A percentile compares a stretch with the other conserved stretches of the same genome.
Evolutionary conservation across 1,140 invertebrate genomes (phyloP).

Genomic region (Dendroctonus valens): DNA sequence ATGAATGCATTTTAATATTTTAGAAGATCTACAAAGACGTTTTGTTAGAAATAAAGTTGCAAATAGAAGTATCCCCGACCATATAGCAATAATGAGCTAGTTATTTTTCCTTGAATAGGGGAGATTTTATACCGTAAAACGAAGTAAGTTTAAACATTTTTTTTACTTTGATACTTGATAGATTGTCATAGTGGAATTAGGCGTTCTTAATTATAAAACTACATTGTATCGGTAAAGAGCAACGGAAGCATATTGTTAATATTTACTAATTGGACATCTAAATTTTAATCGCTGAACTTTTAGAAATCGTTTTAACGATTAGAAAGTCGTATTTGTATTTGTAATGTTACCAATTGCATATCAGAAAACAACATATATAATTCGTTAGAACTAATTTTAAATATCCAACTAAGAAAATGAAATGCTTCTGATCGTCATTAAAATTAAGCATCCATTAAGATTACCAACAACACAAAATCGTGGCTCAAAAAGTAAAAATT

Average conservation of each 20-base stretch:
- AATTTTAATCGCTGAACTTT: conserved; percentile 23
- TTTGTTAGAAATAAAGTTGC: not conserved
- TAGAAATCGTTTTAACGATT: not conserved
- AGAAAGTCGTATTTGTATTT: too few relatives aligned
- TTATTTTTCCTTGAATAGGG: conserved; percentile 35
- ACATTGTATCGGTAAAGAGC: conserved; percentile 12
- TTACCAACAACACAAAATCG: too few relatives aligned
- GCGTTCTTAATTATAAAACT: conserved; percentile 21
- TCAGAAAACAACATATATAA: too few relatives aligned
- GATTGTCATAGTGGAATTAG: conserved; percentile 23
- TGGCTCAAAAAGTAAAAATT: conserved; percentile 8
- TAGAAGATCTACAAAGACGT: too few relatives aligned
- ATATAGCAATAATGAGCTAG: conserved; percentile 42
- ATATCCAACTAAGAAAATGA: too few relatives aligned
- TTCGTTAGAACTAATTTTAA: too few relatives aligned
- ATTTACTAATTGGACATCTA: conserved; percentile 24
- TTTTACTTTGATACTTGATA: conserved; percentile 33
- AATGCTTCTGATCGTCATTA: too few relatives aligned
- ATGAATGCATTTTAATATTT: too few relatives aligned
- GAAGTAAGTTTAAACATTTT: conserved; percentile 26
- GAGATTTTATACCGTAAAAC: conserved; percentile 33
- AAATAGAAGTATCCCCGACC: conserved; percentile 39
- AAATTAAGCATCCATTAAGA: too few relatives aligned
- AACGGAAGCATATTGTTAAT: conserved; percentile 19
- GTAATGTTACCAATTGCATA: too few relatives aligned